Conservation (phyloP, 2,113 vertebrate species). For the Gallinago media region DNA sequence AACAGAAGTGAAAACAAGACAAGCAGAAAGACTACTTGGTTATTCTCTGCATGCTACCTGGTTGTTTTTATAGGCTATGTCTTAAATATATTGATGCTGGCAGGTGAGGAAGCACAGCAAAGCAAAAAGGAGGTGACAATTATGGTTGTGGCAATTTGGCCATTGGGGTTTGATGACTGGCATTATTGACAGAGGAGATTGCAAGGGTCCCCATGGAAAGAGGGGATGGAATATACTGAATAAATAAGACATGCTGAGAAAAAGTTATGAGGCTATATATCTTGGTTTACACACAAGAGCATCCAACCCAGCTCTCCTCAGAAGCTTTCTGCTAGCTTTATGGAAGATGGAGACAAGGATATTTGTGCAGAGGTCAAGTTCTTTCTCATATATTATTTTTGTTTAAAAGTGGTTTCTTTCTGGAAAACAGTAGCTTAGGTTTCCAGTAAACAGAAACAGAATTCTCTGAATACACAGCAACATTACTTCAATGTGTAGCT, state of each 20-base stretch:
- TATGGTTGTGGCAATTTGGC: conserved; percentile 26
- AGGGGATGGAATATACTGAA: conserved; percentile 31
- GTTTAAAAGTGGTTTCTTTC: neutral
- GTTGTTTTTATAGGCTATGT: neutral
- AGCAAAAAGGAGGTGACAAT: conserved; percentile 52
- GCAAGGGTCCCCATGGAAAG: neutral
- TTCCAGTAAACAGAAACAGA: neutral
- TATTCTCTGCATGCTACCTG: neutral
- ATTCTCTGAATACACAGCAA: neutral
- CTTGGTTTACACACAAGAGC: conserved; percentile 21
- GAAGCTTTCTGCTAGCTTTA: conserved; percentile 2
- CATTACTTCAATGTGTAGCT: neutral
- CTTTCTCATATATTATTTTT: conserved; percentile 3
- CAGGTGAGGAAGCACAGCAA: conserved; percentile 23
- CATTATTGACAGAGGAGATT: conserved; percentile 52
- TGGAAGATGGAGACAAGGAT: neutral
- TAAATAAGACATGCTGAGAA: conserved; percentile 45
- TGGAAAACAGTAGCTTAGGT: neutral
- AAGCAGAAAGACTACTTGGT: neutral
- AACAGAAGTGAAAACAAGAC: neutral
- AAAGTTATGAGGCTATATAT: conserved; percentile 56
- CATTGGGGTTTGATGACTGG: conserved; percentile 38
- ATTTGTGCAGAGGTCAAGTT: conserved; percentile 31
- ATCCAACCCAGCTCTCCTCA: neutral
- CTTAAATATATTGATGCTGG: conserved; percentile 54